These are phyloP conservation scores for Dexiosoma caninum DNA, from an alignment of 2,888 invertebrate genomes.

Conservation along the genomic window DNA sequence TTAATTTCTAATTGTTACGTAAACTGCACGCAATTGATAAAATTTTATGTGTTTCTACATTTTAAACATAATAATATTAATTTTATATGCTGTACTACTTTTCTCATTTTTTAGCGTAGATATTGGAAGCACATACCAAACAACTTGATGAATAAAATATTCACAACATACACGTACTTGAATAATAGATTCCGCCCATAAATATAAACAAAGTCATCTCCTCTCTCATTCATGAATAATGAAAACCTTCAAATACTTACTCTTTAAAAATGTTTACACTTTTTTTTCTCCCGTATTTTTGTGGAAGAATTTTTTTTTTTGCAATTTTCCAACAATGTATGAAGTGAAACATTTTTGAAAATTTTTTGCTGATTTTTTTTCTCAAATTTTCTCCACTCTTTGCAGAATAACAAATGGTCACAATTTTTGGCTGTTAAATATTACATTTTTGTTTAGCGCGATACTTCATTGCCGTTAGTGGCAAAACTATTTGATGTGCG, in stretches of 20 bases:
- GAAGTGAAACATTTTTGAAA: not conserved
- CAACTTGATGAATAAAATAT: constrained; percentile 4
- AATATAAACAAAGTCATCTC: constrained; percentile 54
- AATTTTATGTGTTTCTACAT: constrained; percentile 5
- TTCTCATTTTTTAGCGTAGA: constrained; percentile 17
- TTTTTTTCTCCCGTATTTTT: constrained; percentile 46
- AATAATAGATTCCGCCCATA: not conserved
- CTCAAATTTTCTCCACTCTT: not conserved
- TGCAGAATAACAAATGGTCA: constrained; percentile 11
- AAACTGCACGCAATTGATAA: too few relatives aligned
- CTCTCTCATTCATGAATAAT: constrained; percentile 61
- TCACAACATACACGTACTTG: constrained; percentile 7
- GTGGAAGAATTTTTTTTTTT: constrained; percentile 26
- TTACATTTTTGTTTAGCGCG: constrained; percentile 33
- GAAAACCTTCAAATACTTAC: constrained; percentile 44
- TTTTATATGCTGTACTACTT: constrained; percentile 23
- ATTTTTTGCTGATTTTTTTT: not conserved
- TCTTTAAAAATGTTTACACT: constrained; percentile 3
- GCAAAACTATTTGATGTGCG: too few relatives aligned
- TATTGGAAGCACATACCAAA: constrained; percentile 1
- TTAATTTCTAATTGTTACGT: too few relatives aligned
- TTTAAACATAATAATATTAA: constrained; percentile 6
- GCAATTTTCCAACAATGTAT: not conserved
- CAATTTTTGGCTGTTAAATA: constrained; percentile 2
- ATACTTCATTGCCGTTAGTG: not conserved